A percentile compares a stretch with the other conserved stretches of the same genome.
These are phyloP conservation scores for Coccyzus lansbergi DNA, from an alignment of 2,797 vertebrate genomes.

Conservation along the genomic window DNA sequence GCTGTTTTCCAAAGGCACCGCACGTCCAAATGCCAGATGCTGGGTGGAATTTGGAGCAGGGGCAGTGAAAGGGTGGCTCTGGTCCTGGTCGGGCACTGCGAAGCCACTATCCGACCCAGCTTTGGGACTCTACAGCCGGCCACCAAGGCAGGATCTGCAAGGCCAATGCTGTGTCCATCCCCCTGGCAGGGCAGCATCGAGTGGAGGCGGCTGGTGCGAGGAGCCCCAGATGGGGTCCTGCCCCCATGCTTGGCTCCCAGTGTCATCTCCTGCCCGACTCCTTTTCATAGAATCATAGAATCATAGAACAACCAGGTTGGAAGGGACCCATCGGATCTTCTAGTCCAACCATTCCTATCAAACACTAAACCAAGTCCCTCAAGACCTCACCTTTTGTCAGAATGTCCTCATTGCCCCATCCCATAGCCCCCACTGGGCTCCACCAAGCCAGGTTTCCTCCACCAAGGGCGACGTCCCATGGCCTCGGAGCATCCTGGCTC, in stretches of 20 bases:
- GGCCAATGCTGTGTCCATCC: background rate
- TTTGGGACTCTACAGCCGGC: no score
- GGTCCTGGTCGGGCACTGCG: background rate
- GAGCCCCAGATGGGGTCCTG: background rate
- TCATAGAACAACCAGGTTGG: no score
- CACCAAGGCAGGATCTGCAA: background rate
- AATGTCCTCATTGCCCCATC: slow-evolving; percentile 72
- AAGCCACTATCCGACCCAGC: accelerated
- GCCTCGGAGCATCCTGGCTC: background rate
- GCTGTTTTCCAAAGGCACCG: background rate
- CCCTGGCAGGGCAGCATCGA: accelerated
- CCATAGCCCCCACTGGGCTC: background rate
- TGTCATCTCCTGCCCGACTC: slow-evolving; percentile 35
- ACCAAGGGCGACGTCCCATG: background rate
- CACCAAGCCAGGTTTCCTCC: background rate
- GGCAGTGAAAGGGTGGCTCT: background rate
- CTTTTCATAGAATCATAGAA: no score
- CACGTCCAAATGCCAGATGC: slow-evolving; percentile 23
- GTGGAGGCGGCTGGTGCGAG: background rate
- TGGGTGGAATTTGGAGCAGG: slow-evolving; percentile 8
- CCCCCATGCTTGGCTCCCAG: background rate
- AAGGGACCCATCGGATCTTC: no score
- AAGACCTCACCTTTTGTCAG: no score
- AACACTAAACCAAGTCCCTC: no score
- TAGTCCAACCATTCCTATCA: no score